Percentiles rank a stretch among this genome's conserved stretches.
Conservation (phyloP, 2,113 vertebrate genomes). For the Copsychus sechellarum region DNA sequence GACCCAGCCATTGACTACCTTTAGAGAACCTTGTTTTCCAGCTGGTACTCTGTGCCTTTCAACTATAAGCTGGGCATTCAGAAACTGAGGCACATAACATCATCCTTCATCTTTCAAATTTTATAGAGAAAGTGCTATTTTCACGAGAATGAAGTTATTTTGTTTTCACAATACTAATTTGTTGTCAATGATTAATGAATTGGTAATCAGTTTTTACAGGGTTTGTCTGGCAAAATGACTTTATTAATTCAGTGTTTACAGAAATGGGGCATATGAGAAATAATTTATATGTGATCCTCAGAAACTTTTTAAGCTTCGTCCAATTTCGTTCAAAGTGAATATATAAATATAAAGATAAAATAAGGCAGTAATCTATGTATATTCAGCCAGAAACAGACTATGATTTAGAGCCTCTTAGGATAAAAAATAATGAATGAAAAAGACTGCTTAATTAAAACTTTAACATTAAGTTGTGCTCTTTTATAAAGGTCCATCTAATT, state of each 20-base stretch:
- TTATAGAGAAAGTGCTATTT: not conserved
- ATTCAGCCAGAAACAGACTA: not conserved
- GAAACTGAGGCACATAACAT: not conserved
- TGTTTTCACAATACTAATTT: not conserved
- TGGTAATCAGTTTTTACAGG: not conserved
- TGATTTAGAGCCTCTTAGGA: conserved; percentile 19
- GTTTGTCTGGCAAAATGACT: not conserved
- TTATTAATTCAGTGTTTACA: not conserved
- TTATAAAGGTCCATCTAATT: conserved; percentile 33
- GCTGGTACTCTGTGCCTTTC: not conserved
- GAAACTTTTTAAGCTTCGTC: not conserved
- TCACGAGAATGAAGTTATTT: not conserved
- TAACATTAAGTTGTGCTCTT: conserved; percentile 21
- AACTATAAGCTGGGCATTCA: not conserved
- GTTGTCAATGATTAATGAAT: not conserved
- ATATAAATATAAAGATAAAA: conserved; percentile 14
- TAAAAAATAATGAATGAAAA: conserved; percentile 49
- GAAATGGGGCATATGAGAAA: not conserved
- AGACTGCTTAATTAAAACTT: conserved; percentile 41
- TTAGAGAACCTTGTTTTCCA: not conserved
- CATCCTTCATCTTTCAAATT: not conserved
- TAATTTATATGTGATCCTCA: not conserved
- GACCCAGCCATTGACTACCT: not conserved
- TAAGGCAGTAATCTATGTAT: not conserved
- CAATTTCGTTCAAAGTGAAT: not conserved